These are phyloP conservation scores for Coregonus clupeaformis DNA, from an alignment of 2,113 vertebrate genomes.

Conservation along the genomic window DNA sequence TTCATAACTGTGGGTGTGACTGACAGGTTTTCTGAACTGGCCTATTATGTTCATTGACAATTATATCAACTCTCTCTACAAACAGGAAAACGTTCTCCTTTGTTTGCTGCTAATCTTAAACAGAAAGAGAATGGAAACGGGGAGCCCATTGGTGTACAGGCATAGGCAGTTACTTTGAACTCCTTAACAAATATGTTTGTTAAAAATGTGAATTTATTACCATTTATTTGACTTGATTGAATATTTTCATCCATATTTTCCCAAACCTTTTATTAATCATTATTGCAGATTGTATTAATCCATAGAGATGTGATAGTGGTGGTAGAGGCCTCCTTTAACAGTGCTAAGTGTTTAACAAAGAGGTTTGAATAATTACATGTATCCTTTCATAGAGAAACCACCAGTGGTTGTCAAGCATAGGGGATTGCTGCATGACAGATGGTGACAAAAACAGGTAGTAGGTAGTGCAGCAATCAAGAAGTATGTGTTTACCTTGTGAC, in stretches of 20 bases:
- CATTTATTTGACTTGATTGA: neutral
- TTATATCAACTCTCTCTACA: neutral
- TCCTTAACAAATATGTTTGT: neutral
- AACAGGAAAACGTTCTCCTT: neutral
- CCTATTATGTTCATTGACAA: neutral
- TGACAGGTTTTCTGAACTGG: neutral
- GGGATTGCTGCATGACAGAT: neutral
- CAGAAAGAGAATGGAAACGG: neutral
- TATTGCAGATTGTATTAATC: neutral
- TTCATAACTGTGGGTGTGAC: neutral
- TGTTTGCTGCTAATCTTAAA: neutral
- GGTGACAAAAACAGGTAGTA: neutral
- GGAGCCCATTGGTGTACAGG: neutral
- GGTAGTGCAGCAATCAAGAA: neutral
- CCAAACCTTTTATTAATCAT: neutral
- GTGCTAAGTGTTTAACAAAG: neutral
- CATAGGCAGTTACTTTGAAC: neutral
- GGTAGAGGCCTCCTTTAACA: neutral
- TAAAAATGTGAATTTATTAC: neutral
- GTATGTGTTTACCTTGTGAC: neutral
- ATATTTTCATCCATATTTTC: neutral
- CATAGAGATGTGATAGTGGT: neutral
- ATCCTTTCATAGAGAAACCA: neutral
- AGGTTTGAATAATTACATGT: neutral
- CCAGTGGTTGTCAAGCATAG: neutral